A percentile compares a stretch with the other conserved stretches of the same genome.
These are phyloP conservation scores for Rhinolophus ferrumequinum DNA, from an alignment of 2,113 vertebrate genomes.

Conservation along the genomic window DNA sequence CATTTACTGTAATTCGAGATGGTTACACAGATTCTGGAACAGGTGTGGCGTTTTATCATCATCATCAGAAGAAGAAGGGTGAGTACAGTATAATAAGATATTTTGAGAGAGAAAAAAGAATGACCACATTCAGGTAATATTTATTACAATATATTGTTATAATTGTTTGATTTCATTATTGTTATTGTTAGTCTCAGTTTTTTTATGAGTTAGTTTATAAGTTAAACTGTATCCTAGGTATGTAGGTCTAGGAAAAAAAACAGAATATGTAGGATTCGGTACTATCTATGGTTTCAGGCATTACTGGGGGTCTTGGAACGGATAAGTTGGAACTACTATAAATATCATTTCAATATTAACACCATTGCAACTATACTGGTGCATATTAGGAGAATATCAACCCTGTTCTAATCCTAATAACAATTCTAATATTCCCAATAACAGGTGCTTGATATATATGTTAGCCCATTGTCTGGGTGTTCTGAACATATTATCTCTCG, in stretches of 20 bases:
- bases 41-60: background rate
- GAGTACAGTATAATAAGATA: background rate
- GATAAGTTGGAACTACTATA: too few species aligned
- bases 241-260: background rate
- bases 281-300: background rate
- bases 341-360: background rate
- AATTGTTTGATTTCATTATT: background rate
- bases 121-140: background rate
- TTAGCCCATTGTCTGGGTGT: background rate
- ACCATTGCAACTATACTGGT: background rate
- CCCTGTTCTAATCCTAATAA: background rate
- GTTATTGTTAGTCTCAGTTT: background rate
- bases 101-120: background rate
- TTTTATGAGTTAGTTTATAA: background rate
- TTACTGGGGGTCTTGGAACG: background rate
- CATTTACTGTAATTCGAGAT: background rate
- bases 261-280: background rate
- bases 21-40: background rate
- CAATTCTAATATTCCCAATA: background rate
- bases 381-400: background rate
- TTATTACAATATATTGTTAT: background rate
- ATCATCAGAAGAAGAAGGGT: background rate
- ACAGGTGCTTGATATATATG: background rate
- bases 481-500: background rate
- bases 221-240: background rate